These are phyloP conservation scores for Amblyornis subalaris DNA, from an alignment of 2,113 vertebrate species.

Conservation along the genomic window DNA sequence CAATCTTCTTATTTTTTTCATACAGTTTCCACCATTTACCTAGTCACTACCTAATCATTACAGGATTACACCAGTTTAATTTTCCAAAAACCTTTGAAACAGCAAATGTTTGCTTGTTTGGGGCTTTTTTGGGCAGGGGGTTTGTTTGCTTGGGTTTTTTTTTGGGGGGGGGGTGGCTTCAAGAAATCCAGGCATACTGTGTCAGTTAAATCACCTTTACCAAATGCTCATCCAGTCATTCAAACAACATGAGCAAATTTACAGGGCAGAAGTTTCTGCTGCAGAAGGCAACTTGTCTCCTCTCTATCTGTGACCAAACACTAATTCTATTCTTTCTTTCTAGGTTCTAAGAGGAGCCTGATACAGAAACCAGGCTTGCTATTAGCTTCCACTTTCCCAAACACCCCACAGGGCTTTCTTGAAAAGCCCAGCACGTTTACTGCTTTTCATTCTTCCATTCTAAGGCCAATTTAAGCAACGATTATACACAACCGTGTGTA, in stretches of 20 bases:
- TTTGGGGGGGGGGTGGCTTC: background rate
- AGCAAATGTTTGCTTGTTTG: background rate
- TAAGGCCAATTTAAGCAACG: background rate
- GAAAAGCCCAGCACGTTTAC: conserved; percentile 32
- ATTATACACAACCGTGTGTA: background rate
- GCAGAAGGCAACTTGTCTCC: background rate
- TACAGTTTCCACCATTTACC: background rate
- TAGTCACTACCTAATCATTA: background rate
- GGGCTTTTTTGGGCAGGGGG: background rate
- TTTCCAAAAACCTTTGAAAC: background rate
- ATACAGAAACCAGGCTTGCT: background rate
- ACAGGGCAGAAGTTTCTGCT: background rate
- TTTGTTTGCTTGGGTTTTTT: background rate
- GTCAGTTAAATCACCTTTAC: background rate
- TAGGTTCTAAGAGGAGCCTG: background rate
- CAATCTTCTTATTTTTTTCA: background rate
- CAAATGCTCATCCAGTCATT: background rate
- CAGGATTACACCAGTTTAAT: background rate
- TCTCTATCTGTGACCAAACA: background rate
- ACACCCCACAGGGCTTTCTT: background rate
- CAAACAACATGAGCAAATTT: background rate
- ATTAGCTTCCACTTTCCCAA: background rate
- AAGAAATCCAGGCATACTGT: background rate
- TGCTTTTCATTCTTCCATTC: conserved; percentile 29
- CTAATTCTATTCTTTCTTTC: background rate